Evolutionary conservation across 2,888 invertebrate genomes (phyloP), one percentile per base, ranked within the genome.

Genomic region (Polylopha cassiicola): DNA sequence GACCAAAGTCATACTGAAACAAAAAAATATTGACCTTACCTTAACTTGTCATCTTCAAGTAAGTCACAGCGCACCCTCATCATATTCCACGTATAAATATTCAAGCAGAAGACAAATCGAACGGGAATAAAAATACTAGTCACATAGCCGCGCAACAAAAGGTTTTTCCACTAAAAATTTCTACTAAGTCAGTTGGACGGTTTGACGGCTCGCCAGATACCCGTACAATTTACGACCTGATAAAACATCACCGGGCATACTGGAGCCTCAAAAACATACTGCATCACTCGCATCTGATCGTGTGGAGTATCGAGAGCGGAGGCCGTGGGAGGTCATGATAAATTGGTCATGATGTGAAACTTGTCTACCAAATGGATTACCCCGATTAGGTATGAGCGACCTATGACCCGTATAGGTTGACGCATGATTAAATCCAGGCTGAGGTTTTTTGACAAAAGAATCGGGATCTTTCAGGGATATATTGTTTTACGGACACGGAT

Each of bases 311-410:
- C 44, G 44, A 44, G 46, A 48, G 45, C 51, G 49, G 39, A 48
- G 48, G 54, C 42, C 46, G 53, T 39, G 52, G 47, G 22, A 55
- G 75, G 51, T 70, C 81, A 58, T 21, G 28, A 41, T 58, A 56
- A 39, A 53, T 46, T 70, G 67, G 77, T 31, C 61, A 55, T 45
- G 54, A 65, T 65, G 61, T 70, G 71, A 74, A 75, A 74, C 74
- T 76, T 76, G 77, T 73, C 77, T 74, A 58, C 61, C 66, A 68
- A 79, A 82, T 75, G 73, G 75, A 82, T 84, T 79, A 78, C 73
- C 60, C 54, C 73, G 74, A 79, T 80, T 81, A 80, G 73, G 74
- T 71, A 69, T 74, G 71, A 74, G 70, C 60, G 65, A 73, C 68
- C 74, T 69, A 60, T 73, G 71, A 67, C 72, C 75, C 70, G 65